Evolutionary conservation across 2,797 vertebrate genomes (phyloP), one percentile per base, ranked within the genome.

Genomic region (Orientallactaga sibirica): DNA sequence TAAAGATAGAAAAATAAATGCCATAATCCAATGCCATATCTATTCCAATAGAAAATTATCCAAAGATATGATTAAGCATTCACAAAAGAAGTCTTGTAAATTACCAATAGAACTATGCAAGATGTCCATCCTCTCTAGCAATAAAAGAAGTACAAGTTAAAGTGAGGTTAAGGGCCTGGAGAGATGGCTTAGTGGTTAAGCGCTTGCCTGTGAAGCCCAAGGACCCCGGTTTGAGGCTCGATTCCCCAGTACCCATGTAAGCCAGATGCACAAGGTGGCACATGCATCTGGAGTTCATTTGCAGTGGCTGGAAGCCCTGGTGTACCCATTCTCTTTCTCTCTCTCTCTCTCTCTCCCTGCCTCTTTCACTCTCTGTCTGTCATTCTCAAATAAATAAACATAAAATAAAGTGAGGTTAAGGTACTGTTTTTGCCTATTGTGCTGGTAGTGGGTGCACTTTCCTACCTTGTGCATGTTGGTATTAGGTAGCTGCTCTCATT

Each of bases 71-170:
- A 58, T 48, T 67, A 84, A 4, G 15, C 24, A 41, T 91, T 90
- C 64, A 74, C 33, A 48, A 85, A 90, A 89, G 62, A 91, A 79
- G 55, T 3, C 12, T 58, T 16, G 2, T 12, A 33, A 74, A 84
- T 41, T 67, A 81, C 7, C 12, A 52, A 33, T 15, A 87, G 58
- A 71, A 52, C 2, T 27, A 70, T 29, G 19, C 33, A 70, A 75
- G 81, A 70, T 62, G 41, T 43, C 48, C 27, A 29, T 74, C 62
- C 27, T 76, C 29, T 85, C 64, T 76, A 80, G 68, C 62, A 95
- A 91, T 68, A 37, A 93, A 83, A 48, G 33, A 66, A 71, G 43
- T 73, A 25, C 7, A 86, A 88, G 82, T 78, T 86, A 80, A 93
- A 93, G 14, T 75, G 88, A 93, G 67, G 67, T 2, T 12, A 29